phyloP scores from a whole-genome alignment of 2,797 vertebrate species.

The Sebastes glaucus region DNA sequence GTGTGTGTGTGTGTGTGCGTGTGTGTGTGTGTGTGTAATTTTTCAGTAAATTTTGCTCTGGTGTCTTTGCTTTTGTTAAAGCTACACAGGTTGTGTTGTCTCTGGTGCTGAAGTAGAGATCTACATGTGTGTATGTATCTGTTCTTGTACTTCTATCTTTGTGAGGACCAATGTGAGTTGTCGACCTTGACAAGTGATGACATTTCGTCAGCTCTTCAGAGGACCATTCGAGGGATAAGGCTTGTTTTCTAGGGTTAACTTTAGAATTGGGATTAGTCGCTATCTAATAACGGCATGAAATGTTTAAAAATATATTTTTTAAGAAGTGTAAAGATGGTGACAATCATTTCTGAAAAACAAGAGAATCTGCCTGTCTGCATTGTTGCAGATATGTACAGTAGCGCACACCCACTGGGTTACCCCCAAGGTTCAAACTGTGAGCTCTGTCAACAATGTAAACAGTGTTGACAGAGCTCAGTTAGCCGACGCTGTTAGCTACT shows the following conservation, averaged over 20 bases:
- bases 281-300: not conserved
- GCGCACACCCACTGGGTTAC: no score
- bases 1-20: slow-evolving; percentile 7
- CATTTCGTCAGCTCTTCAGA: not conserved
- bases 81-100: not conserved
- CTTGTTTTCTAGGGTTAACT: not conserved
- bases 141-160: not conserved
- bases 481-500: no score
- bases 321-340: not conserved
- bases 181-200: not conserved
- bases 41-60: not conserved
- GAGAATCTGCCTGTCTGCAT: not conserved
- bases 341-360: not conserved
- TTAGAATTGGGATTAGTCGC: not conserved
- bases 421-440: no score
- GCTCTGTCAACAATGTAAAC: no score
- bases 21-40: not conserved
- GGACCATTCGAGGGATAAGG: not conserved
- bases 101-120: not conserved
- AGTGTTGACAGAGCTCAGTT: no score
- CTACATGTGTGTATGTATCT: not conserved
- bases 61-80: not conserved
- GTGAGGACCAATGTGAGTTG: not conserved
- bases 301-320: not conserved
- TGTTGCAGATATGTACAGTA: no score